Evolutionary conservation across 2,888 invertebrate genomes (phyloP).

Genomic region (Morinoia aosen): DNA sequence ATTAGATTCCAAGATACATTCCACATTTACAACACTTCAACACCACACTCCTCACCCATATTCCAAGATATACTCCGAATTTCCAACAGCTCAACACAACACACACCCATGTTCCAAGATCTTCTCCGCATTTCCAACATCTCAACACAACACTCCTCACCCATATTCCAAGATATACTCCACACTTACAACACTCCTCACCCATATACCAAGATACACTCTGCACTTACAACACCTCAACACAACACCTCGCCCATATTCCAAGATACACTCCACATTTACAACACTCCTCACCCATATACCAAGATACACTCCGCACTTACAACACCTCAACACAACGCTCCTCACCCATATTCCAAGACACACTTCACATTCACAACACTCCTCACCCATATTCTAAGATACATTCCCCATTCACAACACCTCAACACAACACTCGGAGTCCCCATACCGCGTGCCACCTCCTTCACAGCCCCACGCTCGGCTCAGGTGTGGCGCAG

Average conservation of each 20-base stretch:
- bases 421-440: background rate
- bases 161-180: too few species aligned
- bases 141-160: background rate
- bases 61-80: background rate
- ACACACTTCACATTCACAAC: background rate
- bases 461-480: background rate
- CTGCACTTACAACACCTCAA: background rate
- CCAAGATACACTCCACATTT: background rate
- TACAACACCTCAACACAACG: background rate
- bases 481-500: constrained; percentile 35
- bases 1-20: background rate
- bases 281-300: background rate
- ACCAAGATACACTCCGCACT: background rate
- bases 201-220: too few species aligned
- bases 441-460: background rate
- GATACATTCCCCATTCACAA: background rate
- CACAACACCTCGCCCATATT: too few species aligned
- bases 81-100: background rate
- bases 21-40: background rate
- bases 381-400: background rate
- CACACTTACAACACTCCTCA: too few species aligned
- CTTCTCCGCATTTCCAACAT: background rate
- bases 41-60: background rate
- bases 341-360: background rate
- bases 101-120: background rate